Evolutionary conservation across 1,140 invertebrate species (phyloP), one percentile per base, ranked within the genome.

Genomic region (Lepidurus packardi): DNA sequence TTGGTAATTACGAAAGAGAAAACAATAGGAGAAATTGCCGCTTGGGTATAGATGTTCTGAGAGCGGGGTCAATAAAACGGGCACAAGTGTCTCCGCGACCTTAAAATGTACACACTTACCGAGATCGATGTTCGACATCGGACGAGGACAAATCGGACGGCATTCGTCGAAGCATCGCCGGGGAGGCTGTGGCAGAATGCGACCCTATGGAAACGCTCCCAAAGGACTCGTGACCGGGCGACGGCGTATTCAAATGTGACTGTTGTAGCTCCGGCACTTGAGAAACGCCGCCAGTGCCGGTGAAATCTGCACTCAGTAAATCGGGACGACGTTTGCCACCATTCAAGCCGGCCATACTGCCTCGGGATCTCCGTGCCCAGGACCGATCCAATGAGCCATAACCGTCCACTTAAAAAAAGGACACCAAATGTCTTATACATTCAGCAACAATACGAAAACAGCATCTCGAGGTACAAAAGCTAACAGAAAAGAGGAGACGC

Each of bases 341-440:
- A 65, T 65, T 65, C 9, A 73, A 25, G 34, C 78, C 78, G 13
- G 73, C 78, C 16, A 41, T 78, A 79, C 91, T 90, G 1, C 90
- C 90, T 21, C 91, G 86, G n/a, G 91, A 91, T 83, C 92, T 88
- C 21, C 93, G 88, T 0, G 93, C 91, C 92, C 93, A 94, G 0
- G 94, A 95, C 25, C 94, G 91, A 87, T 96, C 94, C 65, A 86
- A 79, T 16, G 85, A 86, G 8, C 86, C 85, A 77, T 85, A 85
- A 42, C 82, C 82, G 25, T 83, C 83, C n/a, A 78, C 78, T 79
- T 34, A 34, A 34, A 34, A 34, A 34, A 34, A 79, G 34, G 8
- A 24, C 41, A 7, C 13, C 43, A 76, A 43, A 16, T 79, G 73
- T 45, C 25, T 76, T 76, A 45, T 34, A 34, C 4, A 34, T 34